Evolutionary conservation across 2,888 invertebrate species (phyloP).

Genomic region (Drosophila parthenogenetica): DNA sequence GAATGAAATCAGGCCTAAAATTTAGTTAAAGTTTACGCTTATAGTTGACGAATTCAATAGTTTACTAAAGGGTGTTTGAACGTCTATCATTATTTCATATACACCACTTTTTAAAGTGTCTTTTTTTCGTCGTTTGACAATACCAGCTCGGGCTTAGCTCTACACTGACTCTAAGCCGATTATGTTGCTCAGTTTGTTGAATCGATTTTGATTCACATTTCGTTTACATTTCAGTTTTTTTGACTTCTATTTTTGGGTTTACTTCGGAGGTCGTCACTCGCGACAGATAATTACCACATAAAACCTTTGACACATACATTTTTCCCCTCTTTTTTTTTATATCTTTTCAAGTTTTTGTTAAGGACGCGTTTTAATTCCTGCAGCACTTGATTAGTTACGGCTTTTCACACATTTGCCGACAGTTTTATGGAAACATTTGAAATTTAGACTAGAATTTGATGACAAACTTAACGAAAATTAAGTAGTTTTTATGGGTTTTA

Average conservation of each 20-base stretch:
- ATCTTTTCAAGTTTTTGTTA: not conserved
- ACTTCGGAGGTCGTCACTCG: slow-evolving; percentile 19
- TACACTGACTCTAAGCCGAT: slow-evolving; percentile 58
- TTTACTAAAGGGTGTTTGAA: slow-evolving; percentile 1
- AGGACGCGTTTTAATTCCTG: slow-evolving; percentile 6
- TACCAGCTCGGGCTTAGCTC: slow-evolving; percentile 36
- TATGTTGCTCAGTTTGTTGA: slow-evolving; percentile 43
- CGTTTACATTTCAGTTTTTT: not conserved
- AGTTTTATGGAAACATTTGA: slow-evolving; percentile 4
- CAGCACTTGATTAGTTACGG: slow-evolving; percentile 32
- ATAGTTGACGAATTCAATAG: not conserved
- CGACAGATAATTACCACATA: slow-evolving; percentile 56
- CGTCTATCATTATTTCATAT: not conserved
- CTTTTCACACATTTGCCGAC: slow-evolving; percentile 46
- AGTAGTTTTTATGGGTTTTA: no score
- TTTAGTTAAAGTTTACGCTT: no score
- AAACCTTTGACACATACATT: slow-evolving; percentile 54
- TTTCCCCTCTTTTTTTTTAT: not conserved
- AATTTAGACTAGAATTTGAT: not conserved
- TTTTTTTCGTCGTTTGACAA: slow-evolving; percentile 18
- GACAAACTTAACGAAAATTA: not conserved
- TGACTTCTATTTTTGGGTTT: slow-evolving; percentile 5
- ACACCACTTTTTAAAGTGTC: not conserved
- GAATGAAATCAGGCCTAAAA: no score
- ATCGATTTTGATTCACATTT: slow-evolving; percentile 30